Evolutionary conservation across 1,140 invertebrate species (phyloP), one percentile per base, ranked within the genome.

Genomic region (Drosophila mauritiana): DNA sequence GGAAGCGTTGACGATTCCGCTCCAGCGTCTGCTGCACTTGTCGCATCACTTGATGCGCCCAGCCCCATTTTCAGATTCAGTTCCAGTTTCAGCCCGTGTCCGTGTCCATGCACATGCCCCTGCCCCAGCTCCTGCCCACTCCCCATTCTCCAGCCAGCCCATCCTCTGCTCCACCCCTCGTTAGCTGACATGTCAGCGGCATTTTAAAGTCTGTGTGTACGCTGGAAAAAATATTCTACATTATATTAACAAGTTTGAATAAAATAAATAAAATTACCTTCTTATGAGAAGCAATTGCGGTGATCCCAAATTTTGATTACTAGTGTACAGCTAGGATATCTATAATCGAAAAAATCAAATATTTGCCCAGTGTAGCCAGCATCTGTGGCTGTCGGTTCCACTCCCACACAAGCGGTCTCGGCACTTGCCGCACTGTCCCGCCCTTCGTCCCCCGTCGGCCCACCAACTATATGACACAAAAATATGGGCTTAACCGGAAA

Each of bases 401-500:
- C 64, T 90, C 74, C 56, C 73, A 73, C 85, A 75, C 69, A 53
- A 57, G 25, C 40, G 31, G 62, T 37, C 56, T 37, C 48, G 40
- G 51, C 58, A n/a, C 31, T 46, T 46, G 52, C 54, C 78, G 17
- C 46, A 45, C 36, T 54, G 20, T 37, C 22, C 27, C 27, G 34
- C n/a, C 56, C 15, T 27, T 7, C 13, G 17, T 20, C 17, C n/a
- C 31, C 42, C 48, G 39, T 13, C 36, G 13, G 34, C 37, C 37
- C 48, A 25, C 67, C 61, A 17, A 56, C 67, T 84, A 84, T 91
- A 91, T 91, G 88, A 84, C 82, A 91, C 89, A 89, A 91, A 91
- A 89, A 91, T 88, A 91, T 91, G 90, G 90, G 90, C 90, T 89
- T 91, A 91, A 91, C 90, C 90, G 90, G 90, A 91, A 91, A 83